Evolutionary conservation across 2,888 invertebrate species (phyloP).

Genomic region (Brachyptera putata): DNA sequence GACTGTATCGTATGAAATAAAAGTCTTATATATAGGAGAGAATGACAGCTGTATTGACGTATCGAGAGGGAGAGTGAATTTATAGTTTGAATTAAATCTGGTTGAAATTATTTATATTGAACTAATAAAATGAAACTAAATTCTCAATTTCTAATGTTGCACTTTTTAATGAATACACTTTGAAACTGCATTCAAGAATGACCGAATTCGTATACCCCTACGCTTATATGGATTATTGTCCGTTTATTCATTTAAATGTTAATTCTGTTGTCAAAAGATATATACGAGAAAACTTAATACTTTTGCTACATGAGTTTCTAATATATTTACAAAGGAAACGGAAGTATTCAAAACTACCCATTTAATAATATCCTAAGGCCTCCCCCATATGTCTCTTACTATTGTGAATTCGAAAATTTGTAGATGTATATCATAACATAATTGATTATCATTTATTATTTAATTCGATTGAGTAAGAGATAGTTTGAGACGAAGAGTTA

Average conservation of each 20-base stretch:
- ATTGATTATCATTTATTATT: slow-evolving; percentile 9
- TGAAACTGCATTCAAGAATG: no score
- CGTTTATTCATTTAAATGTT: no score
- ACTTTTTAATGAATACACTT: no score
- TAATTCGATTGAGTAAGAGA: slow-evolving; percentile 2
- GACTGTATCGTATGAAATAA: background rate
- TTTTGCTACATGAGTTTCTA: background rate
- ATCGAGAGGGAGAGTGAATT: no score
- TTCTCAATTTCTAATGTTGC: no score
- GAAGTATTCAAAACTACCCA: background rate
- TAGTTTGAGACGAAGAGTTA: background rate
- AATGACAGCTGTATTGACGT: no score
- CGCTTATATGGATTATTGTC: no score
- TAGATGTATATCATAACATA: background rate
- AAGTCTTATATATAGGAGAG: no score
- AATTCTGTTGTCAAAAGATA: background rate
- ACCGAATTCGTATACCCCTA: no score
- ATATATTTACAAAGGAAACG: background rate
- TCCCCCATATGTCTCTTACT: background rate
- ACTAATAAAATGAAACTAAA: no score
- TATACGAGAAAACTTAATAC: background rate
- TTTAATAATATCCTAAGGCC: background rate
- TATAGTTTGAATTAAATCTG: no score
- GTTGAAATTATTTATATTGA: no score
- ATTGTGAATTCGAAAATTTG: background rate